Conservation (phyloP, 2,888 invertebrate genomes). For the Ectobius pallidus region DNA sequence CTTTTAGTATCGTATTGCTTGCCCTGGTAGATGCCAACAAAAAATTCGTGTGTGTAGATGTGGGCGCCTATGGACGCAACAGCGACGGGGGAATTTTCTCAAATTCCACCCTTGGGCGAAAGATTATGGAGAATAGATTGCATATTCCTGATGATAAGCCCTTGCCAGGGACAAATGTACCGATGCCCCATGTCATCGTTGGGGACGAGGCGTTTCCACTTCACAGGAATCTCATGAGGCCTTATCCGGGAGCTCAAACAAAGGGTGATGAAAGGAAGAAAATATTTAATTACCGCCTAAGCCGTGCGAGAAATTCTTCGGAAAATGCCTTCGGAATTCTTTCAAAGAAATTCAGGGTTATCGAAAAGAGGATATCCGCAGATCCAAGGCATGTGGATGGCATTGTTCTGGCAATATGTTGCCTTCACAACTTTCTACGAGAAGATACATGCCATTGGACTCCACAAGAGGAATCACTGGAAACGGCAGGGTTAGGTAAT, state of each 20-base stretch:
- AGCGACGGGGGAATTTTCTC: constrained; percentile 25
- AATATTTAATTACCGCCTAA: constrained; percentile 29
- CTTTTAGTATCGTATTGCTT: too few relatives aligned
- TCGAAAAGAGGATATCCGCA: background rate
- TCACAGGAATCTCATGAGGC: constrained; percentile 15
- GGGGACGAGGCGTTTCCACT: constrained; percentile 28
- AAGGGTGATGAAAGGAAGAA: background rate
- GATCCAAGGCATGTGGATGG: background rate
- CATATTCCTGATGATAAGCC: constrained; percentile 2
- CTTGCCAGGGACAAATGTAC: background rate
- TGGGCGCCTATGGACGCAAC: too few relatives aligned
- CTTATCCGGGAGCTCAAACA: constrained; percentile 3
- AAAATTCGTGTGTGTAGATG: too few relatives aligned
- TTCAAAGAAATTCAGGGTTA: constrained; percentile 23
- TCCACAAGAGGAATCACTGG: too few relatives aligned
- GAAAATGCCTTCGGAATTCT: constrained; percentile 35
- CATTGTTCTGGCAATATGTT: constrained; percentile 14
- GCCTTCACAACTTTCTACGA: constrained; percentile 29
- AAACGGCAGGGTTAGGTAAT: too few relatives aligned
- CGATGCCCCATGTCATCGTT: constrained; percentile 13
- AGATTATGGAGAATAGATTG: background rate
- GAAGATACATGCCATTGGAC: too few relatives aligned
- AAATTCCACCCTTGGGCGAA: constrained; percentile 18
- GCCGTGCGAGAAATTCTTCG: constrained; percentile 5
- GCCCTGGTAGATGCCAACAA: too few relatives aligned